These are phyloP conservation scores for Barypeithes pellucidus DNA, from an alignment of 2,888 invertebrate genomes.

Conservation along the genomic window DNA sequence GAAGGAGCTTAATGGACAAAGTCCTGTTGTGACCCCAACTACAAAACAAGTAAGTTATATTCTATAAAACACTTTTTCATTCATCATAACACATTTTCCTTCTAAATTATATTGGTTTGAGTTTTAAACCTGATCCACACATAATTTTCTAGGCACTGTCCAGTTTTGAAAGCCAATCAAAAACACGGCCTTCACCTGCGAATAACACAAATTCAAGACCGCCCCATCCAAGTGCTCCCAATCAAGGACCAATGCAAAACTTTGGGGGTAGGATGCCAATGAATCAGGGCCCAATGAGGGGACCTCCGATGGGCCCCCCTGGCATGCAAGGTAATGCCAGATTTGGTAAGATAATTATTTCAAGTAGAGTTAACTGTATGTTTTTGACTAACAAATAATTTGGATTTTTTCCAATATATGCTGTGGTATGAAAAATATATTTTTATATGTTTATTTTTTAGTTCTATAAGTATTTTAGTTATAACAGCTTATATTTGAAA, in stretches of 20 bases:
- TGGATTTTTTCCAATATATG: too few relatives aligned
- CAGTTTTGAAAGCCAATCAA: conserved; percentile 95
- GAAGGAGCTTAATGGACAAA: conserved; percentile 96
- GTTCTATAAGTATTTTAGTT: too few relatives aligned
- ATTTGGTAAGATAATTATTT: conserved; percentile 35
- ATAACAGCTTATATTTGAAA: too few relatives aligned
- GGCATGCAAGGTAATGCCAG: conserved; percentile 60
- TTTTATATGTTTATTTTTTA: too few relatives aligned
- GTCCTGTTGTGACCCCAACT: conserved; percentile 94
- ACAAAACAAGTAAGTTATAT: conserved; percentile 87
- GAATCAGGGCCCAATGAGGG: conserved; percentile 68
- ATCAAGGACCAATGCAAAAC: conserved; percentile 69
- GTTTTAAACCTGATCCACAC: neutral
- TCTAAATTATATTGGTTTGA: too few relatives aligned
- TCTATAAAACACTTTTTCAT: too few relatives aligned
- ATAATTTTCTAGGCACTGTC: conserved; percentile 42
- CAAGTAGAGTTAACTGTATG: neutral
- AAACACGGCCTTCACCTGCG: conserved; percentile 89
- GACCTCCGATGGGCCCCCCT: conserved; percentile 68
- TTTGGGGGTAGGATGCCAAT: conserved; percentile 73
- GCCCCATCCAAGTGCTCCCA: conserved; percentile 72
- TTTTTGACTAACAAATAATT: neutral
- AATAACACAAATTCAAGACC: conserved; percentile 77
- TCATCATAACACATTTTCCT: too few relatives aligned
- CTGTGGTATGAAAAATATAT: too few relatives aligned